A percentile compares a stretch with the other conserved stretches of the same genome.
Conservation (phyloP, 2,113 vertebrate genomes). For the Heterotis niloticus region DNA sequence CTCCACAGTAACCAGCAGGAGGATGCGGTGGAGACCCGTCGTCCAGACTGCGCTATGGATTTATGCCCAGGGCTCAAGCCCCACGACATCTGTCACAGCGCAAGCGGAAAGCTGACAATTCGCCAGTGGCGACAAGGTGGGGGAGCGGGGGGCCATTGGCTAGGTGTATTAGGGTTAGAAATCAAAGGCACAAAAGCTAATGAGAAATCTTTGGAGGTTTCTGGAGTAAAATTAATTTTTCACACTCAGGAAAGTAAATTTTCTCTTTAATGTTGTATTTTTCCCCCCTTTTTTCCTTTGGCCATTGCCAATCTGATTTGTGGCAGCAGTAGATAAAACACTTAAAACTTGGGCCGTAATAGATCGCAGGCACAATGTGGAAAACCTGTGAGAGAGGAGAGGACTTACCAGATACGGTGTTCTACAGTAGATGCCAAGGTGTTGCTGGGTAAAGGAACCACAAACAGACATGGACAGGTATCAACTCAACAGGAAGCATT, state of each 20-base stretch:
- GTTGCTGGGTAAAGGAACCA: too few species aligned
- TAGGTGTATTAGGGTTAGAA: background rate
- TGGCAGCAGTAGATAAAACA: slow-evolving; percentile 15
- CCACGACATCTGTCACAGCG: slow-evolving; percentile 55
- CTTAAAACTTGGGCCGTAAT: too few species aligned
- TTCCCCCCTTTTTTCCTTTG: background rate
- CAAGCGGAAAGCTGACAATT: slow-evolving; percentile 54
- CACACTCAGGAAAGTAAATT: background rate
- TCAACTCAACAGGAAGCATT: too few species aligned
- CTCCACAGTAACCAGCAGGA: slow-evolving; percentile 46
- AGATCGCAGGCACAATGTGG: too few species aligned
- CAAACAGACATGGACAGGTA: too few species aligned
- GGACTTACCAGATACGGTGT: too few species aligned
- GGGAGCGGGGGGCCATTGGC: background rate
- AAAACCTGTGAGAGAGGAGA: too few species aligned
- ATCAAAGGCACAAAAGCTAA: background rate
- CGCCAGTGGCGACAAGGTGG: slow-evolving; percentile 40
- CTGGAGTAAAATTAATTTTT: background rate
- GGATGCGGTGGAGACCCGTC: slow-evolving; percentile 48
- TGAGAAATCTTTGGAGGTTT: slow-evolving; percentile 10
- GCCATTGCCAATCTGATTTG: slow-evolving; percentile 8
- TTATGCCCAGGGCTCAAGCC: slow-evolving; percentile 40
- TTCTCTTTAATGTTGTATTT: too few species aligned
- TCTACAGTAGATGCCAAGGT: too few species aligned
- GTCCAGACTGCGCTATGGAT: slow-evolving; percentile 50